A percentile compares a stretch with the other conserved stretches of the same genome.
Evolutionary conservation across 2,888 invertebrate species (phyloP).

Genomic region (Esperia sulphurella): DNA sequence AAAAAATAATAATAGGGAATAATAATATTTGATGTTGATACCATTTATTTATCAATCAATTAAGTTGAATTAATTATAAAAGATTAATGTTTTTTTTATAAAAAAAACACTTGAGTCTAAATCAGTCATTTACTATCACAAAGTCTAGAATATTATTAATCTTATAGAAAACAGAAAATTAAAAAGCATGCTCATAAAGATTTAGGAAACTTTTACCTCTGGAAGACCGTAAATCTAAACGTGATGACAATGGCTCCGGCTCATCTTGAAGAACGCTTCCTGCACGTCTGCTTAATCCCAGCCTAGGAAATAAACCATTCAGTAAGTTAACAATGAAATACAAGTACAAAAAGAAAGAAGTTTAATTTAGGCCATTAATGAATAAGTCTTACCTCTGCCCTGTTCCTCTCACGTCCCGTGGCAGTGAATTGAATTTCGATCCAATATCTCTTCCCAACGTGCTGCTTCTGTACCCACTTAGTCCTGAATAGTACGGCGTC

Average conservation of each 20-base stretch:
- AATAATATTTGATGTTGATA: background rate
- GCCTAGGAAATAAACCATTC: constrained; percentile 27
- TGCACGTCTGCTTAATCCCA: constrained; percentile 61
- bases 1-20: too few species aligned
- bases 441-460: constrained; percentile 79
- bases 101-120: too few species aligned
- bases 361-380: background rate
- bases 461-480: constrained; percentile 71
- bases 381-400: constrained; percentile 69
- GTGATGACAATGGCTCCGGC: constrained; percentile 68
- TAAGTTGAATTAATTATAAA: too few species aligned
- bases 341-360: too few species aligned
- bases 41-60: too few species aligned
- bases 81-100: too few species aligned
- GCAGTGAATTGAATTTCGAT: constrained; percentile 86
- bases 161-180: too few species aligned
- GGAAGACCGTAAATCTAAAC: constrained; percentile 73
- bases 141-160: too few species aligned
- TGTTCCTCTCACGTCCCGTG: constrained; percentile 82
- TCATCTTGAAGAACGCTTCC: constrained; percentile 71
- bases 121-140: background rate
- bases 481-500: constrained; percentile 85
- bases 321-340: background rate
- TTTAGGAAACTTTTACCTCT: constrained; percentile 44
- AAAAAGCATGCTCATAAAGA: too few species aligned